These are phyloP conservation scores for Malurus cyaneus DNA, from an alignment of 2,113 vertebrate species.

Conservation along the genomic window DNA sequence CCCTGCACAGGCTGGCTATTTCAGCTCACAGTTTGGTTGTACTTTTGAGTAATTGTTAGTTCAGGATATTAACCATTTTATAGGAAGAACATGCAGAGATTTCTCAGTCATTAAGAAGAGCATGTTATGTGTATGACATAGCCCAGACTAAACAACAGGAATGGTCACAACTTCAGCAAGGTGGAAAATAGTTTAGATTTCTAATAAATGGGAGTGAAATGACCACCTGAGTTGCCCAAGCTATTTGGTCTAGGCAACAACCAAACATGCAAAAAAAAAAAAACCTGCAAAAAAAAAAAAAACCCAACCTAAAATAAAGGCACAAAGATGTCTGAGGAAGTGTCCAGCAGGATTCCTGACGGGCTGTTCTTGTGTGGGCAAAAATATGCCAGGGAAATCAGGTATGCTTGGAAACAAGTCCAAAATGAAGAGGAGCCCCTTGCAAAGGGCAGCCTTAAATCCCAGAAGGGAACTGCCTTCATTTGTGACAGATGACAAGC, in stretches of 20 bases:
- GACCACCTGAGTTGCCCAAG: not conserved
- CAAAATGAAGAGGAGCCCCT: not conserved
- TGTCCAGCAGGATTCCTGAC: not conserved
- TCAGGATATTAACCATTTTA: not conserved
- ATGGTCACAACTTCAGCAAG: not conserved
- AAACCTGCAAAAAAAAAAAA: too few species aligned
- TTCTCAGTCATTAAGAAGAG: not conserved
- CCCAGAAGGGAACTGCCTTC: not conserved
- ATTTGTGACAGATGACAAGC: not conserved
- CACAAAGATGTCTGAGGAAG: not conserved
- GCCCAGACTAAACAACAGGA: not conserved
- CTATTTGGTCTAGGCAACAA: not conserved
- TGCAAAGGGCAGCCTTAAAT: not conserved
- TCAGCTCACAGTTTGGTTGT: not conserved
- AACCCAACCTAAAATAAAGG: not conserved
- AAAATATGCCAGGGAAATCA: not conserved
- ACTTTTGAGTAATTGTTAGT: not conserved
- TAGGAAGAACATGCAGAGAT: not conserved
- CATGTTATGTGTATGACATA: not conserved
- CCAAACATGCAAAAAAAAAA: too few species aligned
- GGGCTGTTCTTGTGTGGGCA: not conserved
- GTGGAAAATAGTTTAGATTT: not conserved
- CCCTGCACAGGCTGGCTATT: not conserved
- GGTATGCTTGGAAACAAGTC: not conserved
- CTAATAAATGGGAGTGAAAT: not conserved